These are phyloP conservation scores for Lutraria rhynchaena DNA, from an alignment of 1,140 invertebrate genomes.

Conservation along the genomic window DNA sequence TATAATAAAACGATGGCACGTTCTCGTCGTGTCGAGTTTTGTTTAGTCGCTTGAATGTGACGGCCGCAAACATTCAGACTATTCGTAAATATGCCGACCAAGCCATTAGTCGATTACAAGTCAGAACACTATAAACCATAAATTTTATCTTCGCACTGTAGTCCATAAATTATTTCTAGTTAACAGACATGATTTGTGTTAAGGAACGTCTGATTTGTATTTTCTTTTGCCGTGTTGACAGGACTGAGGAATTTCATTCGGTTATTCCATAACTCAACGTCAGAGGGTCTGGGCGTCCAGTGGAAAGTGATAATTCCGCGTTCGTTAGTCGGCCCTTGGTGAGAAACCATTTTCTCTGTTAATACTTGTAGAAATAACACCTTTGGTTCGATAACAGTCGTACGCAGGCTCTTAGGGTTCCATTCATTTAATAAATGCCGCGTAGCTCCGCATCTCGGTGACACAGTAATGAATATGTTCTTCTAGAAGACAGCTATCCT, in stretches of 20 bases:
- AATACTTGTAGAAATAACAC: constrained; percentile 35
- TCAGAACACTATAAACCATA: background rate
- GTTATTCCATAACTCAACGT: constrained; percentile 46
- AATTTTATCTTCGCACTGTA: constrained; percentile 26
- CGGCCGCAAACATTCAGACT: no score
- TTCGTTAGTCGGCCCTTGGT: background rate
- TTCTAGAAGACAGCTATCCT: constrained; percentile 1
- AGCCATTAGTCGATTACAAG: no score
- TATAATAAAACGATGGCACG: no score
- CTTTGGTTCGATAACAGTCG: constrained; percentile 1
- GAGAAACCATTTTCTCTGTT: background rate
- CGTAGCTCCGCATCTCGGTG: constrained; percentile 24
- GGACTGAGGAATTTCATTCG: constrained; percentile 44
- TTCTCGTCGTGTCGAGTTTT: no score
- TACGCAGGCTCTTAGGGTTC: background rate
- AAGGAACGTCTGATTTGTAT: constrained; percentile 44
- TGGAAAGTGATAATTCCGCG: constrained; percentile 38
- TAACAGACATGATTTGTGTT: constrained; percentile 56
- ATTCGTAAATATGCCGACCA: no score
- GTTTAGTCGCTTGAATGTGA: no score
- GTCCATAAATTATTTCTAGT: constrained; percentile 48
- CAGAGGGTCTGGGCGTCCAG: constrained; percentile 6
- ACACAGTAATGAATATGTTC: constrained; percentile 34
- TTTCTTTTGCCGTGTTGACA: constrained; percentile 38
- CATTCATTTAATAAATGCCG: constrained; percentile 39